phyloP scores from a whole-genome alignment of 1,140 invertebrate genomes.

The Leptoteleia sp. region DNA sequence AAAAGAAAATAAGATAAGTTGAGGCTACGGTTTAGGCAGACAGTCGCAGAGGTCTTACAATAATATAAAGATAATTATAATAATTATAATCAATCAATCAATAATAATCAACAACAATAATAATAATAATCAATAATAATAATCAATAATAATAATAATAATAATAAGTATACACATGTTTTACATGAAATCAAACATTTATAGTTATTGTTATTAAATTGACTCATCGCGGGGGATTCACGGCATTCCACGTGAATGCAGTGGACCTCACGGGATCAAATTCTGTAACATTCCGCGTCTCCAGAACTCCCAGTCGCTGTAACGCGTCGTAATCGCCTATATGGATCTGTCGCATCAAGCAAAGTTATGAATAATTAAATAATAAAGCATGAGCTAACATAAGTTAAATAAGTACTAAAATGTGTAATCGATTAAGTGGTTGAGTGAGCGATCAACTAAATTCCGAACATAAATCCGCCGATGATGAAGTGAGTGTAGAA shows the following conservation, averaged over 20 bases:
- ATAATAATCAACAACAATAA: conserved; percentile 44
- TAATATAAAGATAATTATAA: conserved; percentile 47
- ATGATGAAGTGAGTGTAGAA: neutral
- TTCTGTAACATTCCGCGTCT: conserved; percentile 20
- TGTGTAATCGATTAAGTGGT: conserved; percentile 4
- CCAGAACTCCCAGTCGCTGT: conserved; percentile 43
- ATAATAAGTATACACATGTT: no score
- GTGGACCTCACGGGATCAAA: conserved; percentile 21
- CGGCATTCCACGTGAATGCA: conserved; percentile 15
- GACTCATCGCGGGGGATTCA: conserved; percentile 35
- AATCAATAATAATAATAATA: conserved; percentile 35
- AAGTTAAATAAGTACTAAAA: conserved; percentile 21
- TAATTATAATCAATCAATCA: conserved; percentile 46
- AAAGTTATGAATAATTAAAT: conserved; percentile 41
- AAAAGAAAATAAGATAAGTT: conserved; percentile 82
- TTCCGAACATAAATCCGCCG: conserved; percentile 35
- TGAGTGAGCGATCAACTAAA: conserved; percentile 13
- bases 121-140: conserved; percentile 27
- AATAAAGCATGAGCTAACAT: conserved; percentile 36
- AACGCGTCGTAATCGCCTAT: conserved; percentile 58
- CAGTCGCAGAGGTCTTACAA: conserved; percentile 65
- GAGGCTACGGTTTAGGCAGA: conserved; percentile 74
- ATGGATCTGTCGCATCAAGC: conserved; percentile 59
- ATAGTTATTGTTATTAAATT: no score
- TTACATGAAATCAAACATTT: no score